Percentiles rank a stretch among this genome's conserved stretches.
Conservation (phyloP, 2,113 vertebrate species). For the Pterophyllum scalare region DNA sequence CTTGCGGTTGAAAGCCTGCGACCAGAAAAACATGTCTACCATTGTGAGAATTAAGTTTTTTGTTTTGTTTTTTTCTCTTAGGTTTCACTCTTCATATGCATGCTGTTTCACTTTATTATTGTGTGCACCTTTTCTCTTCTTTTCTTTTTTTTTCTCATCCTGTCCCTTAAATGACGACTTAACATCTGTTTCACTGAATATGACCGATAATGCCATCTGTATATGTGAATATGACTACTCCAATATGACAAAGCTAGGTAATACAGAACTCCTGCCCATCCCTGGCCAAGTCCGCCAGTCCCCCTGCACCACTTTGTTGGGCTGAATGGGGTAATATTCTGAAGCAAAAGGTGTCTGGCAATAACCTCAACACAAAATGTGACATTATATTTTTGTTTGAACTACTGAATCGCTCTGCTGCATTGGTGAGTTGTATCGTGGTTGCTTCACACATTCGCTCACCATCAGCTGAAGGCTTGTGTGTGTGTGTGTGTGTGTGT, state of each 20-base stretch:
- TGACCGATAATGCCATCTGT: neutral
- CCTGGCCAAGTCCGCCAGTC: neutral
- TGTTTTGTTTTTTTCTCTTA: too few species aligned
- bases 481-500: neutral
- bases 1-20: too few species aligned
- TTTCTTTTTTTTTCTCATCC: neutral
- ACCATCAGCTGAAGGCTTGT: constrained; percentile 37
- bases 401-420: constrained; percentile 30
- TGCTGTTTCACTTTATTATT: too few species aligned
- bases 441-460: constrained; percentile 47
- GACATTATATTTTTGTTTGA: constrained; percentile 46
- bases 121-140: too few species aligned
- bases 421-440: constrained; percentile 51
- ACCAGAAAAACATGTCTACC: too few species aligned
- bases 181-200: neutral
- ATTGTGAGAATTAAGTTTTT: too few species aligned
- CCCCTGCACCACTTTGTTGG: neutral
- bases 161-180: neutral
- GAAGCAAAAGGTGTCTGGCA: neutral
- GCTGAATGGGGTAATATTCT: neutral
- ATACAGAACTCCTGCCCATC: neutral
- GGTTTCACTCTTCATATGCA: too few species aligned
- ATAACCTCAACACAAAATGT: constrained; percentile 8
- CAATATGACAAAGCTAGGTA: neutral
- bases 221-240: neutral